These are phyloP conservation scores for Fistularia commersonii DNA, from an alignment of 2,797 vertebrate genomes.

Conservation along the genomic window DNA sequence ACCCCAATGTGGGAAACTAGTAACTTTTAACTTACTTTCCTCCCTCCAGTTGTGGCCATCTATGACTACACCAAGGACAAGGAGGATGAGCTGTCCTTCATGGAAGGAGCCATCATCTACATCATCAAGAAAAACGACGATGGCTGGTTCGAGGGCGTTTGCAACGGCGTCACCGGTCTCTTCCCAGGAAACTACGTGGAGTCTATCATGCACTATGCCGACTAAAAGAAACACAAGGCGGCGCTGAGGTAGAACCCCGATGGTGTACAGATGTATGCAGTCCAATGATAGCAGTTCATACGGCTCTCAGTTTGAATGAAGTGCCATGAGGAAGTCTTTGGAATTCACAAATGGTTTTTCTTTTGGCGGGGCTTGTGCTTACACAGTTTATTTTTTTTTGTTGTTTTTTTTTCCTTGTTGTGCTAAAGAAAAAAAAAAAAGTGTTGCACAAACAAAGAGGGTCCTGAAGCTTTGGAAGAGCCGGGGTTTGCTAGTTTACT, in stretches of 20 bases:
- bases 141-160: conserved; percentile 97
- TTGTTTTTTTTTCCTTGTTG: too few relatives aligned
- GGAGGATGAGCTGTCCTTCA: conserved; percentile 97
- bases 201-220: conserved; percentile 98
- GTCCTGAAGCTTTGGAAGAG: conserved; percentile 12
- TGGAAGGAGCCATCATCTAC: conserved; percentile 98
- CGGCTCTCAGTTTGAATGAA: conserved; percentile 48
- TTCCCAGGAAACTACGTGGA: conserved; percentile 99
- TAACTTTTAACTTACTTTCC: not conserved
- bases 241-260: conserved; percentile 35
- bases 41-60: conserved; percentile 89
- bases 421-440: conserved; percentile 5
- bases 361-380: conserved; percentile 21
- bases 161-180: conserved; percentile 93
- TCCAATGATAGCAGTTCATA: conserved; percentile 27
- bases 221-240: conserved; percentile 70
- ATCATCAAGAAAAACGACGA: conserved; percentile 99
- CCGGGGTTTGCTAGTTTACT: conserved; percentile 52
- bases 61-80: conserved; percentile 98
- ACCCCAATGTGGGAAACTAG: too few relatives aligned
- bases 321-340: conserved; percentile 57
- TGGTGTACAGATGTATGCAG: conserved; percentile 48
- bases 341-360: conserved; percentile 30
- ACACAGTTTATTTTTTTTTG: too few relatives aligned
- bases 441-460: conserved; percentile 32